These are phyloP conservation scores for Eulimnadia texana DNA, from an alignment of 1,140 invertebrate genomes.

Conservation along the genomic window DNA sequence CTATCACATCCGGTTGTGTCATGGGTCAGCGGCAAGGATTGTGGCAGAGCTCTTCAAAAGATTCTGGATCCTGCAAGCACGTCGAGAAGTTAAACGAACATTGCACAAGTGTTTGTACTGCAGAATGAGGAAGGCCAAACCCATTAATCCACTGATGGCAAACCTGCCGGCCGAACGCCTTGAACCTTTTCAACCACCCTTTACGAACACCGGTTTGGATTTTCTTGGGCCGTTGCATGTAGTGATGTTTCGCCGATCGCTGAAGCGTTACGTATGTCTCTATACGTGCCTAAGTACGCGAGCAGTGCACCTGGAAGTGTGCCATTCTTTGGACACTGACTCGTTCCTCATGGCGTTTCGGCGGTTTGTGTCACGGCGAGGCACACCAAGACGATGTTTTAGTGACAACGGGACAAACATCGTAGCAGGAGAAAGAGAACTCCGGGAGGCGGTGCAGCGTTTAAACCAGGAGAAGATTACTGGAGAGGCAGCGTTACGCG, in stretches of 20 bases:
- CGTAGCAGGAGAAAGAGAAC: constrained; percentile 15
- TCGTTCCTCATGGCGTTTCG: constrained; percentile 15
- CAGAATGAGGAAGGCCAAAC: too few relatives aligned
- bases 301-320: constrained; percentile 21
- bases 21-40: too few relatives aligned
- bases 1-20: too few relatives aligned
- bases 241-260: background rate
- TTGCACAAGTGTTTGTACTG: too few relatives aligned
- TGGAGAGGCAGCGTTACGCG: background rate
- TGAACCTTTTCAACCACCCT: constrained; percentile 8
- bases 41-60: too few relatives aligned
- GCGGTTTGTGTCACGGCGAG: constrained; percentile 11
- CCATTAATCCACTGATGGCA: too few relatives aligned
- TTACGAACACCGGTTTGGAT: constrained; percentile 19
- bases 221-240: constrained; percentile 21
- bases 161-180: background rate
- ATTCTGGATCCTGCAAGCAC: too few relatives aligned
- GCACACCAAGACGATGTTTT: constrained; percentile 11
- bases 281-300: constrained; percentile 20
- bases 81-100: too few relatives aligned
- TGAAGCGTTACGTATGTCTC: constrained; percentile 11
- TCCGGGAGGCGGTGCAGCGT: background rate
- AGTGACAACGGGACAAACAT: constrained; percentile 14
- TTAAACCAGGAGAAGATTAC: background rate
- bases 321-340: constrained; percentile 12